A percentile compares a stretch with the other conserved stretches of the same genome.
phyloP scores from a whole-genome alignment of 2,797 vertebrate species.

The Threskiornis aethiopicus region DNA sequence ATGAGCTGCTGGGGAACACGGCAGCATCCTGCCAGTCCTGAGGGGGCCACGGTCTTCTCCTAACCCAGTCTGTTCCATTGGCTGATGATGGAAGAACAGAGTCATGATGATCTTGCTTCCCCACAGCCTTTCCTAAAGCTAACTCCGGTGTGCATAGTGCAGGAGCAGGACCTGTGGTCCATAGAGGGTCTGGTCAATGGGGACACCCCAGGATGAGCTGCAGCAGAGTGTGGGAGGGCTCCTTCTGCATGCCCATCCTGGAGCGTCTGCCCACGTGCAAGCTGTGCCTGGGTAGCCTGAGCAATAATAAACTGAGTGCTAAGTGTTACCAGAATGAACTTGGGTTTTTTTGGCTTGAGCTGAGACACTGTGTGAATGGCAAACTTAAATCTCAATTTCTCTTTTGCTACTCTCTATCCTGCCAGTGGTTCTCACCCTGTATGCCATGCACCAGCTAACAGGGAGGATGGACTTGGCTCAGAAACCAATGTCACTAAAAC shows the following conservation, averaged over 20 bases:
- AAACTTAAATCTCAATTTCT: background rate
- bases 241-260: background rate
- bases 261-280: fast-evolving
- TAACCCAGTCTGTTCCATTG: background rate
- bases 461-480: background rate
- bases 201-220: background rate
- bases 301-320: background rate
- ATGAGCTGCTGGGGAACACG: background rate
- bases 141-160: fast-evolving
- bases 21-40: background rate
- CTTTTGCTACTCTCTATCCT: background rate
- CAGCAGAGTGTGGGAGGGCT: background rate
- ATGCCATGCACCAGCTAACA: background rate
- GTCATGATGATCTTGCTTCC: fast-evolving
- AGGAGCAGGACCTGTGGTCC: background rate
- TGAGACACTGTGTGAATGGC: background rate
- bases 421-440: background rate
- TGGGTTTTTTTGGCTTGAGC: background rate
- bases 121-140: background rate
- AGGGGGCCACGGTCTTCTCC: fast-evolving
- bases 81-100: background rate
- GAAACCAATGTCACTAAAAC: background rate
- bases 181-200: background rate
- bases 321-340: background rate
- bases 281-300: background rate